Conservation (phyloP, 2,797 vertebrate genomes). For the Siniperca obscura region DNA sequence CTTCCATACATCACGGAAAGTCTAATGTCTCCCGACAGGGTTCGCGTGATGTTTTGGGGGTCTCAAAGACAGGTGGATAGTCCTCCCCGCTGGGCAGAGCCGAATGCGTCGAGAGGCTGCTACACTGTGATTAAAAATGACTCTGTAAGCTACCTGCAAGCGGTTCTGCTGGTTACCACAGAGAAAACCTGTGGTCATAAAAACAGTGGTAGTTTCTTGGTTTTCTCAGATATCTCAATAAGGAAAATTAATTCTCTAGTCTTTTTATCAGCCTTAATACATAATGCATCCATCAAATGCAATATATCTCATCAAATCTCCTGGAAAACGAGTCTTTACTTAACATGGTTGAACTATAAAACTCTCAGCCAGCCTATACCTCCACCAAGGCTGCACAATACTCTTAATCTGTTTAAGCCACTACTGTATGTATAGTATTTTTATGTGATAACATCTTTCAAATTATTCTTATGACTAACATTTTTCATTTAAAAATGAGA, state of each 20-base stretch:
- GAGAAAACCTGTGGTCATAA: neutral
- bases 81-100: constrained; percentile 46
- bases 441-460: neutral
- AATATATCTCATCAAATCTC: neutral
- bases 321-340: neutral
- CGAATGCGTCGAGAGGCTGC: constrained; percentile 30
- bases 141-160: constrained; percentile 30
- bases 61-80: constrained; percentile 66
- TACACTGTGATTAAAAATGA: constrained; percentile 63
- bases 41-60: constrained; percentile 52
- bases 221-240: neutral
- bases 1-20: constrained; percentile 61
- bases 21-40: constrained; percentile 59
- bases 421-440: no score
- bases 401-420: neutral
- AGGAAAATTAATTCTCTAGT: neutral
- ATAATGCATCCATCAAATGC: neutral
- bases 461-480: neutral
- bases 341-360: neutral
- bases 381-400: neutral
- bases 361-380: neutral
- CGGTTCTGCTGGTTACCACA: neutral
- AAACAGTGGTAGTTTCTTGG: neutral
- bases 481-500: neutral
- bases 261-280: neutral